Evolutionary conservation across 2,888 invertebrate species (phyloP), one percentile per base, ranked within the genome.

Genomic region (Zelleria hepariella): DNA sequence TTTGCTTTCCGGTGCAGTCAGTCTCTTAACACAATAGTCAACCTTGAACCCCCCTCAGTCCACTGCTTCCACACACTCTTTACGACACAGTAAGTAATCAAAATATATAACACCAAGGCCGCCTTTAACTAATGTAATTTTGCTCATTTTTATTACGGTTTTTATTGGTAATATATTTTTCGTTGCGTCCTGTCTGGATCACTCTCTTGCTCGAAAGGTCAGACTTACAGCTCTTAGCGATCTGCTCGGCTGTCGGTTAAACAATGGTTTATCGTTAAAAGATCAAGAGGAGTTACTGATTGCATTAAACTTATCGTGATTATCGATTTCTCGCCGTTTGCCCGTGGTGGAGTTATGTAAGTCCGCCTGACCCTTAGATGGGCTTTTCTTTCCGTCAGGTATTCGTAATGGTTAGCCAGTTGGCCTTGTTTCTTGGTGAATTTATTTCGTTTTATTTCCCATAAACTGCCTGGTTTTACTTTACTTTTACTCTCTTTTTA

Each of bases 321-420:
- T 72, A 72, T 57, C 66, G 72, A 81, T 82, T 82, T 77, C 75
- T 77, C 74, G 71, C 75, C 67, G 23, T 54, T 54, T 10, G 26
- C 54, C 54, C n/a, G 23, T 26, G 20, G 25, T 24, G 8, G 23
- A 51, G 51, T 53, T 25, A 53, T 25, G 24, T 25, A n/a, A 53
- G 24, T 1, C 20, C 18, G 18, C 18, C 25, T 53, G 25, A 53
- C 53, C 53, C 53, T 53, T 53, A 23, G 10, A 53, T 42, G 32
- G 32, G 23, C 23, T 24, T 53, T 25, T 53, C 23, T 25, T 53
- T 53, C 53, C 53, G 23, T 53, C 25, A 53, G 23, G 7, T 23
- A 24, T 53, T 53, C 53, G 24, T n/a, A 15, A 24, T 25, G 53
- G 24, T 6, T 23, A 8, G 7, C 53, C 53, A 25, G 24, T 6